Percentiles rank a stretch among this genome's conserved stretches.
phyloP scores from a whole-genome alignment of 2,113 vertebrate species.

The Chrysemys picta region DNA sequence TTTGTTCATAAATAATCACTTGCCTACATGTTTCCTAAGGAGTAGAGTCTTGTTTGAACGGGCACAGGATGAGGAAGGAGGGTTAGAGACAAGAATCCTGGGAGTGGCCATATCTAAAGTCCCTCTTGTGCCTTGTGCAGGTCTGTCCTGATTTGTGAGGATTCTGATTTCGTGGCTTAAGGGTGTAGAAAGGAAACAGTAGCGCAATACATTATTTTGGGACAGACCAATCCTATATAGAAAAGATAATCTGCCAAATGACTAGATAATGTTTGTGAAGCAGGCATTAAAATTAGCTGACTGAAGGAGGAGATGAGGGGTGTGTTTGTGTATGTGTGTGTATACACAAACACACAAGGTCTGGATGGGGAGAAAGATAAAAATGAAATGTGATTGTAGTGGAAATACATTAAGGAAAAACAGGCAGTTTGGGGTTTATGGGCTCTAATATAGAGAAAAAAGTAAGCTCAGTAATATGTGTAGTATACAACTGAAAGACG shows the following conservation, averaged over 20 bases:
- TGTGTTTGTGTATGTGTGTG: not conserved
- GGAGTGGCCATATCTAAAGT: not conserved
- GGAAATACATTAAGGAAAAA: not conserved
- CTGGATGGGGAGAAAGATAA: not conserved
- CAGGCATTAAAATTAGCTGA: not conserved
- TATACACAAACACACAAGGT: not conserved
- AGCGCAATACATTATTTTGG: not conserved
- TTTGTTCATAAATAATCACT: slow-evolving; percentile 33
- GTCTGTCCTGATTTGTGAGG: not conserved
- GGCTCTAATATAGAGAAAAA: not conserved
- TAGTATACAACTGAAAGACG: not conserved
- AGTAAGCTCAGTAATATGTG: not conserved
- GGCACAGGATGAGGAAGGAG: not conserved
- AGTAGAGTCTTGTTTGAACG: not conserved
- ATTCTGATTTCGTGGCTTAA: not conserved
- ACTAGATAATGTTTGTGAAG: not conserved
- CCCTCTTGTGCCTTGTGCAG: not conserved
- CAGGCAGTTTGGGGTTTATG: not conserved
- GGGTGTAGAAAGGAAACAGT: not conserved
- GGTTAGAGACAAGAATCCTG: not conserved
- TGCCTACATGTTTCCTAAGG: not conserved
- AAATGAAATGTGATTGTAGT: not conserved
- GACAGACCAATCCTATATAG: not conserved
- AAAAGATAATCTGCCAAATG: not conserved
- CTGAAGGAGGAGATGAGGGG: not conserved